Conservation (phyloP, 2,113 vertebrate genomes). For the Siniperca knerii region DNA sequence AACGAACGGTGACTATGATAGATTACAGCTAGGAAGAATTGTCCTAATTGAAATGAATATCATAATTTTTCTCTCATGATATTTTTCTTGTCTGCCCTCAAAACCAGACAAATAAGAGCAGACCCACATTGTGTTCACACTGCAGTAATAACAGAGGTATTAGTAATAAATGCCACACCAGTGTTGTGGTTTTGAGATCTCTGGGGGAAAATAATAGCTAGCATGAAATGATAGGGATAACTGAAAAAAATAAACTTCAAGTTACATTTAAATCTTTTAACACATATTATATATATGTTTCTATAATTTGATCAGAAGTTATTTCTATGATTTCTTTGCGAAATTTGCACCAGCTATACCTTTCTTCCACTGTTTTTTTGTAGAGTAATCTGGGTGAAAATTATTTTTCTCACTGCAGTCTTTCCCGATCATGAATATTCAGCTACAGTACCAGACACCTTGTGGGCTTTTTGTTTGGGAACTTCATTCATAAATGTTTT, state of each 20-base stretch:
- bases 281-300: neutral
- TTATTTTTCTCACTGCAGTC: neutral
- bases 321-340: neutral
- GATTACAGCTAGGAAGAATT: slow-evolving; percentile 61
- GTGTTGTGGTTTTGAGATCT: slow-evolving; percentile 37
- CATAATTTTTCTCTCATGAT: slow-evolving; percentile 45
- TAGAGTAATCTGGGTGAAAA: neutral
- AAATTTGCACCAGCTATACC: neutral
- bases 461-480: slow-evolving; percentile 27
- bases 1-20: slow-evolving; percentile 64
- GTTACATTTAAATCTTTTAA: slow-evolving; percentile 13
- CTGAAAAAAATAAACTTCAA: slow-evolving; percentile 11
- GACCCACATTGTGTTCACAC: slow-evolving; percentile 46
- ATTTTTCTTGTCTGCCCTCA: slow-evolving; percentile 66
- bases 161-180: slow-evolving; percentile 48
- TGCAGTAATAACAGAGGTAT: slow-evolving; percentile 50
- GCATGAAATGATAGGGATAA: slow-evolving; percentile 23
- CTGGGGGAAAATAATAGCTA: slow-evolving; percentile 50
- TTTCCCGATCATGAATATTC: slow-evolving; percentile 18
- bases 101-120: slow-evolving; percentile 61
- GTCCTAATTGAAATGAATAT: slow-evolving; percentile 78
- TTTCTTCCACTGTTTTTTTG: neutral
- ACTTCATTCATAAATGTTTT: slow-evolving; percentile 22
- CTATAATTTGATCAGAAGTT: neutral
- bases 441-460: neutral